Evolutionary conservation across 2,797 vertebrate species (phyloP).

Genomic region (Muscicapa comitata): DNA sequence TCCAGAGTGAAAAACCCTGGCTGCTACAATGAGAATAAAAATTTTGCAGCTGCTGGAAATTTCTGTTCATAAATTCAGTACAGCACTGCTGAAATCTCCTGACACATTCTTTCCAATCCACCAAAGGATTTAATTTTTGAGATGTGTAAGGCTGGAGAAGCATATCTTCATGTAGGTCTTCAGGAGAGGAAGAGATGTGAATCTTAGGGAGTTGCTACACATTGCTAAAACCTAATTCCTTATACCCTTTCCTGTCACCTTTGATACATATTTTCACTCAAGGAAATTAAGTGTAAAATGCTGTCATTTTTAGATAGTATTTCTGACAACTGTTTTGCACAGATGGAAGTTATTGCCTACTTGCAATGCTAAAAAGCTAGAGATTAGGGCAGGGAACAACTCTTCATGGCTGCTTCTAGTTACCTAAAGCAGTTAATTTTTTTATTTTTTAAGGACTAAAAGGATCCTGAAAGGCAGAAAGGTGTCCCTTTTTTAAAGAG

Average conservation of each 20-base stretch:
- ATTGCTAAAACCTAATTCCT: neutral
- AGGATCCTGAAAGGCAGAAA: neutral
- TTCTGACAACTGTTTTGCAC: neutral
- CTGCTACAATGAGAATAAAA: neutral
- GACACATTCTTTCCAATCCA: neutral
- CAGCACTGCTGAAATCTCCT: neutral
- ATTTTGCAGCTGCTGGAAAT: neutral
- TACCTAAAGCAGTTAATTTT: neutral
- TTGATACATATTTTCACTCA: neutral
- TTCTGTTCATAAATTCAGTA: neutral
- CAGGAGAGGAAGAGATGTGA: neutral
- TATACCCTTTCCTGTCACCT: neutral
- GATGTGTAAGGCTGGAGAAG: neutral
- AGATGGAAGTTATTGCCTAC: neutral
- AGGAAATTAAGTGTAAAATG: constrained; percentile 1
- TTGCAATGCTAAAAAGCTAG: neutral
- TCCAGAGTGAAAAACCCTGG: neutral
- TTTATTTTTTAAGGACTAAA: neutral
- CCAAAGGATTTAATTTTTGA: neutral
- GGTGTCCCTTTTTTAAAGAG: neutral
- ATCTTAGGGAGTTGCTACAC: neutral
- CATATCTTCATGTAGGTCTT: neutral
- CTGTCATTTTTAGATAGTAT: neutral
- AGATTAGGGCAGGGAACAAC: neutral
- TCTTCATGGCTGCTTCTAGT: neutral